These are phyloP conservation scores for Budorcas taxicolor DNA, from an alignment of 2,113 vertebrate species.

Conservation along the genomic window DNA sequence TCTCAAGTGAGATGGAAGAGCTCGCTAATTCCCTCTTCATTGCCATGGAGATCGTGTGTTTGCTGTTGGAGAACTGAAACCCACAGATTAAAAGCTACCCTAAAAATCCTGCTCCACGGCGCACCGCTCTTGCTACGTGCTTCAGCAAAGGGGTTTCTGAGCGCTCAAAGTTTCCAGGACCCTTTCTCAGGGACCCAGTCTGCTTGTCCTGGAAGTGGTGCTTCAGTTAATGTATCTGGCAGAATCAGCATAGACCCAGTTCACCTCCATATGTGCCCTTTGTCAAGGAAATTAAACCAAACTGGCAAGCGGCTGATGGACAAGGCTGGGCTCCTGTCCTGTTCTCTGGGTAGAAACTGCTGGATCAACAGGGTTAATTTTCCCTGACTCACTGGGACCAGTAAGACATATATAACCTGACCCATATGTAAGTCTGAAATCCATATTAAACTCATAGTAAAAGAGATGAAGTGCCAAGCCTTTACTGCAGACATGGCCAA, in stretches of 20 bases:
- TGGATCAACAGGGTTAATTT: constrained; percentile 31
- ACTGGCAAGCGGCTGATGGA: constrained; percentile 38
- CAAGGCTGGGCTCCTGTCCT: constrained; percentile 63
- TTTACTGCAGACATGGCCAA: not conserved
- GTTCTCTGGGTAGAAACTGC: not conserved
- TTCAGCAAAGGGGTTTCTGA: constrained; percentile 50
- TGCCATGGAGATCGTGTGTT: not conserved
- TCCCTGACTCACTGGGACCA: constrained; percentile 34
- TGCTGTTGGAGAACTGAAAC: not conserved
- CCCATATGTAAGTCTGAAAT: not conserved
- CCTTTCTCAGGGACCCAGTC: constrained; percentile 43
- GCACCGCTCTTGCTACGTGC: not conserved
- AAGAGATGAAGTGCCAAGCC: constrained; percentile 42
- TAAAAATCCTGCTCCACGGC: not conserved
- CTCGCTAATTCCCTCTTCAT: not conserved
- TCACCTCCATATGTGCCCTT: constrained; percentile 58
- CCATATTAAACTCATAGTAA: constrained; percentile 37
- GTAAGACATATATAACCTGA: constrained; percentile 19
- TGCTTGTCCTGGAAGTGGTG: constrained; percentile 65
- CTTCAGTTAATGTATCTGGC: constrained; percentile 50
- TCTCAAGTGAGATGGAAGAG: not conserved
- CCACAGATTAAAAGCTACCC: not conserved
- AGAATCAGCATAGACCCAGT: constrained; percentile 37
- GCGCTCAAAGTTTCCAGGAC: constrained; percentile 27
- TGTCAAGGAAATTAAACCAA: constrained; percentile 64